Base-by-base conservation (phyloP, 2,113 vertebrate species). In the Clarias magur region DNA sequence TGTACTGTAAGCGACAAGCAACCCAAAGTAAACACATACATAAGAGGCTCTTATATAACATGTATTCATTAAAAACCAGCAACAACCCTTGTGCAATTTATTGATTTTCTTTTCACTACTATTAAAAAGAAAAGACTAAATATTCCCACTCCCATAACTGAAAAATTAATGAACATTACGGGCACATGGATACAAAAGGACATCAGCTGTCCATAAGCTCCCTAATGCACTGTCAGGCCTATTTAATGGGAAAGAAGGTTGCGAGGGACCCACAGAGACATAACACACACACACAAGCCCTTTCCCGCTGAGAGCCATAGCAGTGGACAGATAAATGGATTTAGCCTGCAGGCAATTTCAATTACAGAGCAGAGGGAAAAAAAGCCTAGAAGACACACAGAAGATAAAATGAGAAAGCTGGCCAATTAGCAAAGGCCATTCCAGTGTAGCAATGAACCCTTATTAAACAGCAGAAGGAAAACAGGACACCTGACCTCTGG, bases 141-240 rank as follows among this genome's bases (percentile, higher is more conserved):
- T 38, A 59, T 80, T 80, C 10, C 17, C 27, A 59, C 59, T 80
- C 78, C 88, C 89, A 82, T 93, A 91, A 92, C 90, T 92, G 90
- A 91, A 91, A 91, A 95, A 93, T 92, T 92, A 87, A 91, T 86
- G 90, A 93, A 93, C 92, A 93, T 87, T 93, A 93, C 90, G 92
- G 93, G 90, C 92, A 93, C 89, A 90, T 90, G 91, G 92, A 92
- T 93, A 92, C 70, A 80, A 87, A 85, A 85, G 85, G 83, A 92
- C 84, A 83, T 91, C 91, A 94, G 92, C 89, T 92, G 90, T 90
- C 90, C 87, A 76, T 91, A 92, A 93, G 92, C 90, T 92, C 90
- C 88, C 90, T 88, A 90, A 91, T 80, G 89, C 87, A 83, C 90
- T 91, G 93, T 93, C 94, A 92, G 89, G 62, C 90, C 56, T 91